Evolutionary conservation across 1,140 invertebrate genomes (phyloP).

Genomic region (Plutomurus gul): DNA sequence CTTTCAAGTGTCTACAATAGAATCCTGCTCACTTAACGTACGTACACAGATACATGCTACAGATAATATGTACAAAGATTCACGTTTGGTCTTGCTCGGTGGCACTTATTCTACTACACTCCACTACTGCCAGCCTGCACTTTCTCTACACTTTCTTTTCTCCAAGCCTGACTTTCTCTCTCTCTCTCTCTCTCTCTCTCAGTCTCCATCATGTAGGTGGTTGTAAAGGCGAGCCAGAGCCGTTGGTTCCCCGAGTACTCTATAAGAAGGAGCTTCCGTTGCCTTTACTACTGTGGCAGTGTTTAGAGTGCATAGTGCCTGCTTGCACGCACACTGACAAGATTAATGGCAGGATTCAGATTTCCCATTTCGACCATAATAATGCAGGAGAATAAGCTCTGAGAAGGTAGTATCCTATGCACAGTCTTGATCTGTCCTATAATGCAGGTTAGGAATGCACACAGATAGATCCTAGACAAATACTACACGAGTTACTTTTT

Average conservation of each 20-base stretch:
- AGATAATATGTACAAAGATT: background rate
- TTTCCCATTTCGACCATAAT: conserved; percentile 34
- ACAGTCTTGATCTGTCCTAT: background rate
- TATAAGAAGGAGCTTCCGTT: too few species aligned
- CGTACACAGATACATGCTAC: background rate
- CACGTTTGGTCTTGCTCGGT: too few species aligned
- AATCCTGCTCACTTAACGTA: background rate
- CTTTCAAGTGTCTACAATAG: conserved; percentile 15
- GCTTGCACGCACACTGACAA: background rate
- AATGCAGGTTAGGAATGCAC: background rate
- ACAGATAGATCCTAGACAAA: too few species aligned
- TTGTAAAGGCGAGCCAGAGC: too few species aligned
- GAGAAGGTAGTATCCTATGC: background rate
- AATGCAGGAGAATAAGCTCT: background rate
- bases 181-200: too few species aligned
- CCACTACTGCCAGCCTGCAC: too few species aligned
- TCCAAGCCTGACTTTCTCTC: too few species aligned
- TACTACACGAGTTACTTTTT: background rate
- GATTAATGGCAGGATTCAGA: conserved; percentile 43
- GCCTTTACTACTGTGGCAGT: too few species aligned
- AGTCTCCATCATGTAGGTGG: too few species aligned
- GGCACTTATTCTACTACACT: too few species aligned
- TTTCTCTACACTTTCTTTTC: too few species aligned
- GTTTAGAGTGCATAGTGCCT: background rate
- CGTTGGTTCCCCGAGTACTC: too few species aligned